Evolutionary conservation across 2,113 vertebrate species (phyloP).

Genomic region (Actinemys pallida): DNA sequence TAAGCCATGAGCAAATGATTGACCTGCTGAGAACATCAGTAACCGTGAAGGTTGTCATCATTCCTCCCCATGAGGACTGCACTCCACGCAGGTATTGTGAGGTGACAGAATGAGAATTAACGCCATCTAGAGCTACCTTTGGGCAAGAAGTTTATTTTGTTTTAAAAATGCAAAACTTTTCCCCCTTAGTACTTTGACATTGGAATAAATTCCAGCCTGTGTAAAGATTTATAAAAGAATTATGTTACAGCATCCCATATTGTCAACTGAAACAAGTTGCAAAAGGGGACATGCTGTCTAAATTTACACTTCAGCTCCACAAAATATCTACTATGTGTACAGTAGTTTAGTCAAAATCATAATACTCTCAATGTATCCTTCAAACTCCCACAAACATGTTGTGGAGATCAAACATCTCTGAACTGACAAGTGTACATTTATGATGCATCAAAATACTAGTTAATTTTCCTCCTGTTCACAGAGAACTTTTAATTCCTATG

Average conservation of each 20-base stretch:
- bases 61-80: constrained; percentile 94
- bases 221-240: rapidly evolving
- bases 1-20: constrained; percentile 97
- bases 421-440: not conserved
- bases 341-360: not conserved
- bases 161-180: not conserved
- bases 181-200: not conserved
- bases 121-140: not conserved
- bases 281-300: not conserved
- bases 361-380: not conserved
- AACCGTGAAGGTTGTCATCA: constrained; percentile 95
- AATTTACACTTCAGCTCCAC: not conserved
- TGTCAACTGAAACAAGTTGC: not conserved
- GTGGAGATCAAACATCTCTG: not conserved
- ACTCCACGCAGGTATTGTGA: constrained; percentile 90
- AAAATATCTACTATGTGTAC: not conserved
- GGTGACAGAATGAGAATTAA: not conserved
- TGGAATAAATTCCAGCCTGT: not conserved
- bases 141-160: not conserved
- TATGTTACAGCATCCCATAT: rapidly evolving
- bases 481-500: not conserved
- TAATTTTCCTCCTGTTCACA: not conserved
- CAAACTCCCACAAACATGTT: not conserved
- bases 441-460: not conserved
- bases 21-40: constrained; percentile 95